Conservation (phyloP, 2,797 vertebrate species). For the Spea hammondii region DNA sequence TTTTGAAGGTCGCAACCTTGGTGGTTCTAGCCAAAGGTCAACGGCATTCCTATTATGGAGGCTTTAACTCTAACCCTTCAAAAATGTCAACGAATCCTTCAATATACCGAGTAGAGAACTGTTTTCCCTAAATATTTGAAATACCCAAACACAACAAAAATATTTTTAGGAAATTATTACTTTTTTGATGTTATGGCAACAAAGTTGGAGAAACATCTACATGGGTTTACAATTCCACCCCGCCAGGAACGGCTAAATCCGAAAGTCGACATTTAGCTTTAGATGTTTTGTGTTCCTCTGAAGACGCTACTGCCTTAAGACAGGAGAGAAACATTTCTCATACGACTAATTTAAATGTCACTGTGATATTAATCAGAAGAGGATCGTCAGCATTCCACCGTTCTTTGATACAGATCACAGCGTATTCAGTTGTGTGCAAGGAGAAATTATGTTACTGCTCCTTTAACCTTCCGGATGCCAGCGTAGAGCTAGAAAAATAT, state of each 20-base stretch:
- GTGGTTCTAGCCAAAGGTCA: background rate
- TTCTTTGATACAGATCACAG: too few relatives aligned
- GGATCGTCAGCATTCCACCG: too few relatives aligned
- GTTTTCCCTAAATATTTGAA: slow-evolving; percentile 2
- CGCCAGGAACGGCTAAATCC: background rate
- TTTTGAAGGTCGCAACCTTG: background rate
- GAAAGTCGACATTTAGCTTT: background rate
- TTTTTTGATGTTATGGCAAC: background rate
- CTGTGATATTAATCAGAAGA: too few relatives aligned
- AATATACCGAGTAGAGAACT: slow-evolving; percentile 24
- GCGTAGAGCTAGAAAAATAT: too few relatives aligned
- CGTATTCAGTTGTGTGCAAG: too few relatives aligned
- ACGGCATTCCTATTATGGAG: background rate
- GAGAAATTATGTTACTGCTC: too few relatives aligned
- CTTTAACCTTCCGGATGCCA: too few relatives aligned
- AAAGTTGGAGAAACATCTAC: background rate
- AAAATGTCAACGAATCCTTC: background rate
- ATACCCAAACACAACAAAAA: too few relatives aligned
- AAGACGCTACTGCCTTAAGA: background rate
- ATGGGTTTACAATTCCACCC: background rate
- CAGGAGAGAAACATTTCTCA: too few relatives aligned
- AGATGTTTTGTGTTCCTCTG: background rate
- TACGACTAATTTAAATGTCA: too few relatives aligned
- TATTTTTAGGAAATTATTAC: too few relatives aligned
- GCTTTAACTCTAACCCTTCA: background rate